Conservation (phyloP, 2,888 invertebrate species). For the Drosophila neotestacea region DNA sequence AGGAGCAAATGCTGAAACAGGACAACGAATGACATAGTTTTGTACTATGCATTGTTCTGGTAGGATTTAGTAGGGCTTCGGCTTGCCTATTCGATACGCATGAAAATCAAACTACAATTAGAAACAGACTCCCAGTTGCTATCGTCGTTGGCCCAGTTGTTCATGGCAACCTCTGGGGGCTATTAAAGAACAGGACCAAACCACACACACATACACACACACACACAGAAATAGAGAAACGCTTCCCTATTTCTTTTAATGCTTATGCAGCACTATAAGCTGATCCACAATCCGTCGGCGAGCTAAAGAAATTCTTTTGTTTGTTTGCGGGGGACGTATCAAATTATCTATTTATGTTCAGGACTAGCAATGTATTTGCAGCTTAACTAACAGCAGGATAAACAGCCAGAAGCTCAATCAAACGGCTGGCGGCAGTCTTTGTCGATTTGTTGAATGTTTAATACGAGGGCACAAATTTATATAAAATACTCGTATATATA, state of each 20-base stretch:
- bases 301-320: conserved; percentile 27
- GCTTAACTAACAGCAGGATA: conserved; percentile 78
- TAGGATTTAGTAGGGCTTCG: conserved; percentile 2
- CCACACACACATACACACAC: conserved; percentile 25
- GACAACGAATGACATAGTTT: conserved; percentile 54
- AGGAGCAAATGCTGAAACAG: not conserved
- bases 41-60: conserved; percentile 17
- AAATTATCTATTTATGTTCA: conserved; percentile 71
- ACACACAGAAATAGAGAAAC: not conserved
- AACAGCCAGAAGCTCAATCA: conserved; percentile 68
- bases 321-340: conserved; percentile 51
- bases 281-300: conserved; percentile 16
- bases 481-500: conserved; percentile 36
- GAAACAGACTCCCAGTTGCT: conserved; percentile 56
- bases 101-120: conserved; percentile 79
- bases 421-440: conserved; percentile 52
- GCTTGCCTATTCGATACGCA: conserved; percentile 72
- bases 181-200: conserved; percentile 54
- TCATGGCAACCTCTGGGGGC: conserved; percentile 42
- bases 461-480: conserved; percentile 43
- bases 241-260: conserved; percentile 43
- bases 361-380: conserved; percentile 63
- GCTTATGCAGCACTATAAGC: conserved; percentile 63
- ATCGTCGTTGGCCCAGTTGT: conserved; percentile 29
- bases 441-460: conserved; percentile 62